A percentile compares a stretch with the other conserved stretches of the same genome.
Evolutionary conservation across 2,113 vertebrate genomes (phyloP).

Genomic region (Motacilla alba): DNA sequence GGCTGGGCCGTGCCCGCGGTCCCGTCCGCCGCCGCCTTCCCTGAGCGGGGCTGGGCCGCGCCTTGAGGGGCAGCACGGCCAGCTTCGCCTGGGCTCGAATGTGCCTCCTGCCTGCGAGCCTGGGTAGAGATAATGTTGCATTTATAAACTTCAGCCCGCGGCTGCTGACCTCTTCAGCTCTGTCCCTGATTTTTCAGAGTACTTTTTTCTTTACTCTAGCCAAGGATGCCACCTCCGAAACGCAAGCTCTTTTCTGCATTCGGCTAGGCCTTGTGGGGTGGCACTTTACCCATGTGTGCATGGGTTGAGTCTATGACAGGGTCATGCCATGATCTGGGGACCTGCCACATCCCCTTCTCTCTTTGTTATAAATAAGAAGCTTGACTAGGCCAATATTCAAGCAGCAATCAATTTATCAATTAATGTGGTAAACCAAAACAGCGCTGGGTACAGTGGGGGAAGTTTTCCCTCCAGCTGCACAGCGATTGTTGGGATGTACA

Average conservation of each 20-base stretch:
- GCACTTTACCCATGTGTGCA: neutral
- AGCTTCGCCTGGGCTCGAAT: neutral
- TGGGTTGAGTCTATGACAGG: rapidly evolving
- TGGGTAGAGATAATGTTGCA: neutral
- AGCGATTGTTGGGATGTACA: too few relatives aligned
- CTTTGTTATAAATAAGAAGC: too few relatives aligned
- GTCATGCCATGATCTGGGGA: neutral
- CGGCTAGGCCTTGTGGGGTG: neutral
- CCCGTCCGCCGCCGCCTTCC: rapidly evolving
- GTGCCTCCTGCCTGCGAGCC: neutral
- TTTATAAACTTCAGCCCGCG: neutral
- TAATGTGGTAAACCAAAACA: too few relatives aligned
- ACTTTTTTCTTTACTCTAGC: neutral
- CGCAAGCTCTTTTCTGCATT: neutral
- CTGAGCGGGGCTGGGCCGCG: rapidly evolving
- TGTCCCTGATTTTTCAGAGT: neutral
- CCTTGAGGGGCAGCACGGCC: rapidly evolving
- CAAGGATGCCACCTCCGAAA: neutral
- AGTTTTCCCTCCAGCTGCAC: too few relatives aligned
- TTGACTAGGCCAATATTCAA: too few relatives aligned
- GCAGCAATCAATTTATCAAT: too few relatives aligned
- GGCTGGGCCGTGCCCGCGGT: rapidly evolving
- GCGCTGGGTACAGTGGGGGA: too few relatives aligned
- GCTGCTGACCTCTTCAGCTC: neutral
- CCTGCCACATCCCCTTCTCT: neutral